These are phyloP conservation scores for Romanogobio albipinnatus DNA, from an alignment of 2,113 vertebrate species.

Conservation along the genomic window DNA sequence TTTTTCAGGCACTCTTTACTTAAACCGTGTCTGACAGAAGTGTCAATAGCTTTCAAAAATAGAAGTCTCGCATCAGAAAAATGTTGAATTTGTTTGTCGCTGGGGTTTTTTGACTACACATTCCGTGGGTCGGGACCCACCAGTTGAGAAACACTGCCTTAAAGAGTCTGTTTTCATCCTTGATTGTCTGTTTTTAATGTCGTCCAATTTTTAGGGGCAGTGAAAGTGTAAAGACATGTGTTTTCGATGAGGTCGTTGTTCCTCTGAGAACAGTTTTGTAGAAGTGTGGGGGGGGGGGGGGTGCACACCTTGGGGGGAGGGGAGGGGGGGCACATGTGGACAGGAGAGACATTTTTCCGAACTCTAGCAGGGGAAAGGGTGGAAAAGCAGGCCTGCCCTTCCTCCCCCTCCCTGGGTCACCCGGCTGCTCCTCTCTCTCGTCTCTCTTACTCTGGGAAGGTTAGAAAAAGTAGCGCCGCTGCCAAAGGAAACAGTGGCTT, in stretches of 20 bases:
- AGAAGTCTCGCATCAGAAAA: too few relatives aligned
- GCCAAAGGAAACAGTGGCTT: constrained; percentile 59
- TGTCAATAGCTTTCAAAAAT: too few relatives aligned
- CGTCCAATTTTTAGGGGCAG: neutral
- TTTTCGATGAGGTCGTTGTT: constrained; percentile 46
- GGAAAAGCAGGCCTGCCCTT: constrained; percentile 68
- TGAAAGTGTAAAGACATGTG: constrained; percentile 50
- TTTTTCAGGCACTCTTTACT: too few relatives aligned
- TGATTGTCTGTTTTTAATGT: neutral
- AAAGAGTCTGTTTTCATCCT: neutral
- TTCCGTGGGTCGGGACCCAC: too few relatives aligned
- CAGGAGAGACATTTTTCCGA: constrained; percentile 51
- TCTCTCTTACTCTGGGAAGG: constrained; percentile 53
- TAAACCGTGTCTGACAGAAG: too few relatives aligned
- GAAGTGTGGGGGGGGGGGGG: neutral
- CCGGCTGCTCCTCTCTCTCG: constrained; percentile 59
- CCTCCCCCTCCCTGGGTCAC: constrained; percentile 79
- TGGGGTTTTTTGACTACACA: too few relatives aligned
- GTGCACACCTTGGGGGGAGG: constrained; percentile 44
- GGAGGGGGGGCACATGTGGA: neutral
- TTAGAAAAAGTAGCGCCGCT: constrained; percentile 51
- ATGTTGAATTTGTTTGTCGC: too few relatives aligned
- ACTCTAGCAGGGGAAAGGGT: constrained; percentile 69
- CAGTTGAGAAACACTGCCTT: too few relatives aligned
- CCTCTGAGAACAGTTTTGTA: constrained; percentile 51